Evolutionary conservation across 2,888 invertebrate genomes (phyloP).

Genomic region (Saturnia pavonia): DNA sequence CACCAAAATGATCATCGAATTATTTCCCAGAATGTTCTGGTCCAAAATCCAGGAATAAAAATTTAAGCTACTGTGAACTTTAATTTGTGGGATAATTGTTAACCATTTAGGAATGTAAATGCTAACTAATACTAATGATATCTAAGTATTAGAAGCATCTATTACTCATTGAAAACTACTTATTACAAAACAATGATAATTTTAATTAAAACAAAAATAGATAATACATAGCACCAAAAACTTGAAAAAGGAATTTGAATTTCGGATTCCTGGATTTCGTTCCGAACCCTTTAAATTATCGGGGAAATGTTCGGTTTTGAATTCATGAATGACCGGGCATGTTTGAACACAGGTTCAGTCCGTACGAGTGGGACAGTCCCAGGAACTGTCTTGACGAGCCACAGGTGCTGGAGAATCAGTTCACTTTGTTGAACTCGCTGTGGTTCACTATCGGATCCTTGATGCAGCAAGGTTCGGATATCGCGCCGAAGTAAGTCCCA

Average conservation of each 20-base stretch:
- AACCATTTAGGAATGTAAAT: background rate
- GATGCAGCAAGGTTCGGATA: slow-evolving; percentile 96
- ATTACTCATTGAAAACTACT: background rate
- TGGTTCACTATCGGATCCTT: slow-evolving; percentile 97
- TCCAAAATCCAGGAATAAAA: background rate
- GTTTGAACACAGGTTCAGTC: slow-evolving; percentile 89
- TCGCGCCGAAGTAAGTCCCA: slow-evolving; percentile 92
- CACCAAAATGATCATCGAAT: background rate
- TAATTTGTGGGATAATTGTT: background rate
- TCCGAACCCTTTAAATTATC: slow-evolving; percentile 26
- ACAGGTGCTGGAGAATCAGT: slow-evolving; percentile 93
- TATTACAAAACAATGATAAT: background rate
- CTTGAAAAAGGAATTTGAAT: background rate
- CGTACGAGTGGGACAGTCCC: slow-evolving; percentile 96
- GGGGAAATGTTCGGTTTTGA: slow-evolving; percentile 31
- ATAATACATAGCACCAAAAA: background rate
- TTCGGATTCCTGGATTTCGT: background rate
- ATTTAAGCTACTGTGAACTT: background rate
- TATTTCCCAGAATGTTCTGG: background rate
- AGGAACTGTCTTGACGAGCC: slow-evolving; percentile 92
- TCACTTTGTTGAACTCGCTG: slow-evolving; percentile 94
- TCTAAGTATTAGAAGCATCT: background rate
- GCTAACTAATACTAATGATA: background rate
- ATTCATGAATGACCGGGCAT: slow-evolving; percentile 56
- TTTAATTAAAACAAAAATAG: background rate